These are phyloP conservation scores for Eutolmus rufibarbis DNA, from an alignment of 2,888 invertebrate species.

Conservation along the genomic window DNA sequence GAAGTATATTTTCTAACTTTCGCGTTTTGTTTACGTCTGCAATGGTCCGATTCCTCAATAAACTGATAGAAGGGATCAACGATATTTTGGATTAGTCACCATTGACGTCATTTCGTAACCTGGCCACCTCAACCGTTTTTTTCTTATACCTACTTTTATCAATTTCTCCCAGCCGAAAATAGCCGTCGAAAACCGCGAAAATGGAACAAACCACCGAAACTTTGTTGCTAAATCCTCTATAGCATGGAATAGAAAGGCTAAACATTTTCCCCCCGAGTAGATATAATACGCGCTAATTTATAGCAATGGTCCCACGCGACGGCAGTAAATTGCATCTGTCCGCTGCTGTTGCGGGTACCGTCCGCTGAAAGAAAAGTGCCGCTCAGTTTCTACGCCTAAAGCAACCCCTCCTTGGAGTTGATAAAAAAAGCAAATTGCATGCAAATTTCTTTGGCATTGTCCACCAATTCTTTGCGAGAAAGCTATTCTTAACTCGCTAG, in stretches of 20 bases:
- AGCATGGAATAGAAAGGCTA: neutral
- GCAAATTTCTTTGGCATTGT: neutral
- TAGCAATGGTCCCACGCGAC: neutral
- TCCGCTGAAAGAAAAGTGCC: neutral
- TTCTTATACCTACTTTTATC: neutral
- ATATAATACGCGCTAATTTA: neutral
- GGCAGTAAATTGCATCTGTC: neutral
- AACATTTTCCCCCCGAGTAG: neutral
- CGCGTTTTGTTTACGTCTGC: constrained; percentile 21
- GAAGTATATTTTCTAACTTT: neutral
- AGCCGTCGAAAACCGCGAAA: neutral
- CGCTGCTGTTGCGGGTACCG: neutral
- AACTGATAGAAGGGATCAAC: neutral
- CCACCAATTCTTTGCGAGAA: neutral
- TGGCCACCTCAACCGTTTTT: neutral
- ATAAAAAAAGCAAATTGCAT: neutral
- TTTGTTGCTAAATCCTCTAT: neutral
- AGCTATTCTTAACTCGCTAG: constrained; percentile 17
- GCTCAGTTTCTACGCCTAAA: neutral
- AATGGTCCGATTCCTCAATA: neutral
- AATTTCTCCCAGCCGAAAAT: neutral
- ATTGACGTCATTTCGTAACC: neutral
- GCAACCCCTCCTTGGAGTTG: neutral
- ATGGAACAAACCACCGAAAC: neutral
- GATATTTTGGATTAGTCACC: neutral